Base-by-base conservation (phyloP, 1,140 invertebrate species). In the Caenorhabditis remanei region DNA sequence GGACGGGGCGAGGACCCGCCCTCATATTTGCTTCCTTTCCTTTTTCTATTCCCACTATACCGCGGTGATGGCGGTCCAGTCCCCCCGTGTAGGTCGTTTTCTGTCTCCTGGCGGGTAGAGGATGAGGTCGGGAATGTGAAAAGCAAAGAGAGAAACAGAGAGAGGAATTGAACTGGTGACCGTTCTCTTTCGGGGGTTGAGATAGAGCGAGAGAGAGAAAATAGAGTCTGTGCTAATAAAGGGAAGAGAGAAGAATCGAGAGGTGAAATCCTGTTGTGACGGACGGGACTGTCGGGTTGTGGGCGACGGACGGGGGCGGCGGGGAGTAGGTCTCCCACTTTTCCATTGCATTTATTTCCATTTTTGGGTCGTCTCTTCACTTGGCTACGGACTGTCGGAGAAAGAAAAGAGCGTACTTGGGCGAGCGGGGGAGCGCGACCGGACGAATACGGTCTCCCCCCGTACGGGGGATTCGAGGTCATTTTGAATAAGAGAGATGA, bases 51-150 rank as follows among this genome's bases (percentile, higher is more conserved):
- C 41, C 65, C 40, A 46, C 41, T 19, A 46, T 46, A 7, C 41
- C 16, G 24, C 41, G 24, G 21, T 24, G 65, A 41, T 71, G 65
- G 13, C 41, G 65, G 40, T 46, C 65, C 40, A 46, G 41, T 71
- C 41, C 65, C 65, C 65, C 65, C 65, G 65, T 71, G 41, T 43
- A 71, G 65, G 65, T 71, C 41, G 65, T 71, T 65, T 21, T 46
- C 5, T 71, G 16, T 48, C 46, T 71, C 65, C n/a, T 48, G 65
- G 71, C 71, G 46, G 71, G 43, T 7, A 71, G 58, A n/a, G 65
- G 65, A 71, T 71, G 71, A 79, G 71, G 71, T 79, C 71, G 71
- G 71, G 71, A 79, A 79, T 79, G 71, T 79, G 71, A 79, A 79
- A 79, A 79, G 71, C 71, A 79, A 79, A 79, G 65, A 71, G 41